Evolutionary conservation across 2,113 vertebrate genomes (phyloP), one percentile per base, ranked within the genome.

Genomic region (Aix galericulata): DNA sequence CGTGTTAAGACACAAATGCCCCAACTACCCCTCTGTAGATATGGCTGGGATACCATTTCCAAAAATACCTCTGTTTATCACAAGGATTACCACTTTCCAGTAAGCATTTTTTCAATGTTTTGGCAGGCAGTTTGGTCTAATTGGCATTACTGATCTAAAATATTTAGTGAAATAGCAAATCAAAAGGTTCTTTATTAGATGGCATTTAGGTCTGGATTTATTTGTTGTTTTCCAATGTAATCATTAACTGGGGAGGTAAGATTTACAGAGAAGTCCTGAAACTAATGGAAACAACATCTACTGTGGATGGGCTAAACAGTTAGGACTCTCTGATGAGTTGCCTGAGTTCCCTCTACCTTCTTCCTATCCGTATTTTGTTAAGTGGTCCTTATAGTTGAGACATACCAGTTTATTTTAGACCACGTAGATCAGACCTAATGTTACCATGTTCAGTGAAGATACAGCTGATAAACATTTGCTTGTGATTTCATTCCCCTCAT

Each of bases 161-260:
- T 11, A 42, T 78, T 79, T 86, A 75, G 62, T 69, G 62, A 81
- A 91, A 62, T 3, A 64, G 18, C 50, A 91, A 62, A 14, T 36
- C 66, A 55, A 44, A 92, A 90, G n/a, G 27, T 78, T 38, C 20
- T 75, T 81, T 83, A 64, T 64, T 7, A 5, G 38, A 31, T 76
- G 53, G 13, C 40, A 68, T 71, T 89, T 91, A 76, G 16, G 8
- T 73, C 62, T 91, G 62, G 11, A 6, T 72, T 72, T 89, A 53
- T 29, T 89, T 92, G 62, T 93, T 62, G 68, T 94, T 95, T 89
- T 93, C 29, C 44, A 76, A 17, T 69, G 58, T 87, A 87, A 78
- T 92, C 31, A 46, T 29, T 73, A 42, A 62, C 13, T 1, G 58
- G 71, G 60, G 42, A 92, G 62, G 59, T 67, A 84, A 90, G 60